Evolutionary conservation across 2,113 vertebrate genomes (phyloP).

Genomic region (Ceuthmochares aereus): DNA sequence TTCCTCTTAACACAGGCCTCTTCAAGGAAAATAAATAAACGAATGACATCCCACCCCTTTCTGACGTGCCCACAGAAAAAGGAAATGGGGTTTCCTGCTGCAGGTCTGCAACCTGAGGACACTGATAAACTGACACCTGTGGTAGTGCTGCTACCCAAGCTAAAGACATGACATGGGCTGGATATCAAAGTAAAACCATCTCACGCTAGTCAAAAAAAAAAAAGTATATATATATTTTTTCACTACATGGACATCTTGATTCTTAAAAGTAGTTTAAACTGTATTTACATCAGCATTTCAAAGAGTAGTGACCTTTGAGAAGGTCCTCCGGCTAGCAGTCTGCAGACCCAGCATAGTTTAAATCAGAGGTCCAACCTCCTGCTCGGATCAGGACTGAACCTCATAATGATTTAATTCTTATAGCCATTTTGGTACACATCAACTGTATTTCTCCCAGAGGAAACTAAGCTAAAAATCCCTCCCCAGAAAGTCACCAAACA

Average conservation of each 20-base stretch:
- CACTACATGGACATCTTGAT: not conserved
- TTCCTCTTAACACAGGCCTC: not conserved
- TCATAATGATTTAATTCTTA: not conserved
- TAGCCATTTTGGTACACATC: not conserved
- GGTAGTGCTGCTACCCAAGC: not conserved
- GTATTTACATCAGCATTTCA: not conserved
- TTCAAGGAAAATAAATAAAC: not conserved
- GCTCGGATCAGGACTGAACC: not conserved
- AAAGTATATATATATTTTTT: too few species aligned
- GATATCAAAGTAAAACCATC: not conserved
- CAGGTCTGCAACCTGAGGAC: conserved; percentile 6
- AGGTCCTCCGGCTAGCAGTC: not conserved
- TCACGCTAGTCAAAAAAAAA: not conserved
- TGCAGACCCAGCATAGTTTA: not conserved
- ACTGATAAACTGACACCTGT: not conserved
- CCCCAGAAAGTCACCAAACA: not conserved
- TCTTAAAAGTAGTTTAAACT: not conserved
- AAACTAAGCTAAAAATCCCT: not conserved
- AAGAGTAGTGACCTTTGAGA: not conserved
- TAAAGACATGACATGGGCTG: not conserved
- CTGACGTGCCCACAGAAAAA: not conserved
- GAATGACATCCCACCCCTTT: too few species aligned
- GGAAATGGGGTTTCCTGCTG: not conserved
- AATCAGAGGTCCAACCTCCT: not conserved
- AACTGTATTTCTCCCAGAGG: not conserved